Base-by-base conservation (phyloP, 1,140 invertebrate genomes). In the Heliconius himera region DNA sequence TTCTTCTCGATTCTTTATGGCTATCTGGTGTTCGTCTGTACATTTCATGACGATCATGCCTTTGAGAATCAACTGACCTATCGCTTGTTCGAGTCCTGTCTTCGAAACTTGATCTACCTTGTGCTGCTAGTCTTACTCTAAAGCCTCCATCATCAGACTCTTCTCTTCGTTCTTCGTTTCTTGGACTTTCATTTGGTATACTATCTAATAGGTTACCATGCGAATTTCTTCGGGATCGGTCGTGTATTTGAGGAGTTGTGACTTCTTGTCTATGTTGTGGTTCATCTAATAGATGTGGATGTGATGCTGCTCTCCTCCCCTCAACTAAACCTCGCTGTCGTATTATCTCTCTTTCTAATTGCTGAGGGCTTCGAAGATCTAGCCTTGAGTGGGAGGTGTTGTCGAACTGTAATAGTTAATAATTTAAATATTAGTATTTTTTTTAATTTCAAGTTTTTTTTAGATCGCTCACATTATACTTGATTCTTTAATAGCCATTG, bases 261-360 rank as follows among this genome's bases (percentile, higher is more conserved):
- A 89, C 80, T 88, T 91, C 91, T 46, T 87, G 85, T 86, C 95
- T 90, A 3, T 89, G 92, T 77, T 92, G 94, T 46, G 93, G 93
- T 84, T 94, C 96, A 76, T 95, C 96, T 18, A 96, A 94, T 16
- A 96, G 88, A 76, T 97, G 96, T 9, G 96, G 96, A 79, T 97
- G 96, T 1, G 96, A 97, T 1, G 95, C 93, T 2, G 96, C 95
- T 81, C 95, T 89, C 84, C 95, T 88, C 3, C 95, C 94, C 87
- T 96, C 95, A 22, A 91, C 84, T 70, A 96, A 93, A 70, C 94
- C 95, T 87, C 93, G 90, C 85, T 95, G 95, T 82, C 95, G 87
- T 49, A 94, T 79, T 81, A 95, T 95, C 85, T 96, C 95, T 83
- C 95, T 88, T 87, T 96, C 95, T 70, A 96, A 84, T 85, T 96